These are phyloP conservation scores for Pelodiscus sinensis DNA, from an alignment of 2,113 vertebrate genomes.

Conservation along the genomic window DNA sequence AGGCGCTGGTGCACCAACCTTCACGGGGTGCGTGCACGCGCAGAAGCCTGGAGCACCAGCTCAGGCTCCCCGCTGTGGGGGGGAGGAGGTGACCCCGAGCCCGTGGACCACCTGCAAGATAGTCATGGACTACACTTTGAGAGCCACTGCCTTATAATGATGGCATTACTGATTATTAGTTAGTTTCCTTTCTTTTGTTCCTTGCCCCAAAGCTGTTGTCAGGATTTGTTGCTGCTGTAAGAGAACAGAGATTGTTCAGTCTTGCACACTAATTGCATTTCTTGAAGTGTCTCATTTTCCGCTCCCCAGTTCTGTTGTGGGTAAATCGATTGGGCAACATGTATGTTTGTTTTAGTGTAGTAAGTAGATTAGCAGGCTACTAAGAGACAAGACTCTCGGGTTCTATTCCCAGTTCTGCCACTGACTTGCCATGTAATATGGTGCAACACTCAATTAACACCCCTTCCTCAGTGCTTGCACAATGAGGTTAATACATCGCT, in stretches of 20 bases:
- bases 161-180: not conserved
- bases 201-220: slow-evolving; percentile 11
- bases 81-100: too few species aligned
- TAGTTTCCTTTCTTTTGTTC: slow-evolving; percentile 20
- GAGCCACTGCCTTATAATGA: not conserved
- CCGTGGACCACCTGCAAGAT: too few species aligned
- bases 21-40: too few species aligned
- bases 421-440: not conserved
- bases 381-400: not conserved
- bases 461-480: not conserved
- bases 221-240: slow-evolving; percentile 9
- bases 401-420: not conserved
- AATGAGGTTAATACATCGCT: not conserved
- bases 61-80: too few species aligned
- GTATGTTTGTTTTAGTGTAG: not conserved
- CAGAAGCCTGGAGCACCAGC: too few species aligned
- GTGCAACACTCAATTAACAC: not conserved
- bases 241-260: slow-evolving; percentile 34
- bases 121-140: too few species aligned
- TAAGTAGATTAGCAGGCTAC: slow-evolving; percentile 27
- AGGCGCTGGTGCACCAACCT: too few species aligned
- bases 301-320: slow-evolving; percentile 43
- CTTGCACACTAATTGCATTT: slow-evolving; percentile 30
- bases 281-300: slow-evolving; percentile 50
- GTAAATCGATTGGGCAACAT: slow-evolving; percentile 3